Evolutionary conservation across 2,888 invertebrate genomes (phyloP), one percentile per base, ranked within the genome.

Genomic region (Hirudinaria manillensis): DNA sequence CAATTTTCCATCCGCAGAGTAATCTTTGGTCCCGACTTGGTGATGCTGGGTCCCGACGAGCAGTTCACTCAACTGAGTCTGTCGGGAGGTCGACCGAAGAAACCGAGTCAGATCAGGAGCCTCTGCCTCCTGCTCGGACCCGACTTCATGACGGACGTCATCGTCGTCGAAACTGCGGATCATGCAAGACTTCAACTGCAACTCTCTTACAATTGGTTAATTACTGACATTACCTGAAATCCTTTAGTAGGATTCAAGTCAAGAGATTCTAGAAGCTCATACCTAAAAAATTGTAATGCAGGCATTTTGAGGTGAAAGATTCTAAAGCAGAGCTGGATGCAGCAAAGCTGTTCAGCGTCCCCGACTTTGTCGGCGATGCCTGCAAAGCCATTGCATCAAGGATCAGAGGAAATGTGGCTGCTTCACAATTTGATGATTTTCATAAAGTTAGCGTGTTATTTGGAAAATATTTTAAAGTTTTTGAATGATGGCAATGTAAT

Each of bases 301-400:
- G 86, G 86, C 86, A 87, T 79, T 87, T 87, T 81, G 84, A 84
- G 24, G 76, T 83, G 2, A 45, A 45, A 4, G 80, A 79, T 7
- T 81, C 83, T 73, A 83, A 84, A 75, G 78, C 79, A 0, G 79
- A 79, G 3, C 80, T 79, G 27, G 86, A 84, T 16, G 81, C 84
- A n/a, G 83, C 85, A 21, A 86, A 84, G 79, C 78, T 87, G n/a
- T 87, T 87, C 82, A 86, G 85, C 80, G 87, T 87, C 6, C 87
- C 87, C 10, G 87, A 87, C 80, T 87, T 87, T 80, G 84, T 87
- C n/a, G 87, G 87, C 24, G 87, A 87, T 80, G 83, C 86, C 24
- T 87, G 87, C 80, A 87, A 87, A 79, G 87, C 87, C 32, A 85
- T 87, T 61, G 87, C 87, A 3, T 87, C 87, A 13, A 79, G 87